Conservation (phyloP, 2,113 vertebrate genomes). For the Chionodraco myersi region DNA sequence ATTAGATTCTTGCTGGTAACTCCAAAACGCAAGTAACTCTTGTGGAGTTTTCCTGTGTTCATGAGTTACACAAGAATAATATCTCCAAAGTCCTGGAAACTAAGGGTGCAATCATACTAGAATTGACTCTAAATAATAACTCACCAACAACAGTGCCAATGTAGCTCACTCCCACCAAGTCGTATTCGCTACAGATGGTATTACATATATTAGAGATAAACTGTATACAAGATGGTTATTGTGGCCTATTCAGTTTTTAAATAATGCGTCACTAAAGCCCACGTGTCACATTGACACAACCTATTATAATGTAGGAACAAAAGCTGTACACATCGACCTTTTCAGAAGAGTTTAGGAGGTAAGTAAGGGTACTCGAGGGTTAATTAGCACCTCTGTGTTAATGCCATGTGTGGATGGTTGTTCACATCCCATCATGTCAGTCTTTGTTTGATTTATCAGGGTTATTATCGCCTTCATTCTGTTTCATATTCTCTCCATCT, state of each 20-base stretch:
- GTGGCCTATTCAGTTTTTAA: neutral
- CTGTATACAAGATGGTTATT: neutral
- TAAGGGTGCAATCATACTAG: conserved; percentile 36
- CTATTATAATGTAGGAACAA: neutral
- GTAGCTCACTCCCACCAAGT: conserved; percentile 26
- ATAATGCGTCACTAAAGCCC: neutral
- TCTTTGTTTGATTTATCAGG: neutral
- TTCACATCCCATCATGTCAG: neutral
- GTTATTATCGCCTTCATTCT: neutral
- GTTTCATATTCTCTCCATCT: neutral
- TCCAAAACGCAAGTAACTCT: neutral
- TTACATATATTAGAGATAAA: conserved; percentile 1
- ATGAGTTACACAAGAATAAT: conserved; percentile 29
- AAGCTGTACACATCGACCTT: neutral
- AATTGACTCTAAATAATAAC: conserved; percentile 40
- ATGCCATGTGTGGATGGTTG: neutral
- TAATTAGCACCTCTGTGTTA: neutral
- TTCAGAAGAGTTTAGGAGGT: neutral
- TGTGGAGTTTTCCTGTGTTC: conserved; percentile 7
- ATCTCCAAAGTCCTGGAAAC: conserved; percentile 46
- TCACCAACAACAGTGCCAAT: conserved; percentile 34
- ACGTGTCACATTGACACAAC: neutral
- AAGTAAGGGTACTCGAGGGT: neutral
- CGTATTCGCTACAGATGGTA: neutral
- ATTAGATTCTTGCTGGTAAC: conserved; percentile 21